Evolutionary conservation across 2,113 vertebrate genomes (phyloP), one percentile per base, ranked within the genome.

Genomic region (Oophaga pumilio): DNA sequence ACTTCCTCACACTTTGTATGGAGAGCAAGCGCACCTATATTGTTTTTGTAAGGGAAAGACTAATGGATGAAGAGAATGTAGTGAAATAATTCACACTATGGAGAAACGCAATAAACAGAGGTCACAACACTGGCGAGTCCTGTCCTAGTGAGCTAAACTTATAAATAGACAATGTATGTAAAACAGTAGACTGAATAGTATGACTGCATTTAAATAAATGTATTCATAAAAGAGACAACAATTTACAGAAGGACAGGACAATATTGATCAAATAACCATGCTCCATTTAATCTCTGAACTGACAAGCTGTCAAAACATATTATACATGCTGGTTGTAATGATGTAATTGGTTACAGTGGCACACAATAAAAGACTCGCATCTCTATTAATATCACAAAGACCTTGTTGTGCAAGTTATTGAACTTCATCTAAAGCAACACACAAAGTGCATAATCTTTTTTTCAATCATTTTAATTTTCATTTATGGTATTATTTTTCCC

Each of bases 251-350:
- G 15, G 26, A 17, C 11, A 49, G 53, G 53, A 57, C 18, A 68
- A 57, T 86, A 86, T 86, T 86, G 85, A 86, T 86, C 85, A 69
- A 86, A 80, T 86, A 86, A 10, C n/a, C 52, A 79, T 59, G 85
- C 85, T 79, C 76, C 76, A 86, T 80, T 85, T 86, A 86, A 86
- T 85, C 62, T 86, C 43, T 28, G 64, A 69, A 60, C 49, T 86
- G 85, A 86, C 76, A 86, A 80, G 52, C 76, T 86, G 85, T 86
- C 76, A 79, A 79, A 69, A 56, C 64, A 80, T 62, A 86, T 86
- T 86, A 86, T 1, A 80, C 49, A 86, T 57, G 76, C 76, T 57
- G n/a, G 26, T 2, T 69, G 24, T 80, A 79, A 86, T 78, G 76
- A 68, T 68, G 12, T 86, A 86, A 79, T 85, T 76, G 76, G 62